Conservation (phyloP, 2,888 invertebrate species). For the Drosophila limbata region DNA sequence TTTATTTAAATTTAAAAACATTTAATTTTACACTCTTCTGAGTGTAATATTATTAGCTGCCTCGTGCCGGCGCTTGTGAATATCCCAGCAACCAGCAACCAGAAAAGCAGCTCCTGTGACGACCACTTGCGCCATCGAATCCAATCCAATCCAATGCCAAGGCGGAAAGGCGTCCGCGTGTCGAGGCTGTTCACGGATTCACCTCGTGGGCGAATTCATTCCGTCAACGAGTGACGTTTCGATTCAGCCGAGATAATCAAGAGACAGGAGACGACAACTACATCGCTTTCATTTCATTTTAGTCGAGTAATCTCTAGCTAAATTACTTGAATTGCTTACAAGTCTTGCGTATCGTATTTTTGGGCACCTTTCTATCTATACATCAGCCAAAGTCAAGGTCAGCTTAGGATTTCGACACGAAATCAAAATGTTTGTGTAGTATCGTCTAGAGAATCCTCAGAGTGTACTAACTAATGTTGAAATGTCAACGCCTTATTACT, state of each 20-base stretch:
- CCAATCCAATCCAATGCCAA: conserved; percentile 2
- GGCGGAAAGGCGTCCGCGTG: conserved; percentile 13
- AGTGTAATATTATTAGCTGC: conserved; percentile 9
- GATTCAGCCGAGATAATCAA: conserved; percentile 25
- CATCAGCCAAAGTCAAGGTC: conserved; percentile 60
- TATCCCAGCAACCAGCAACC: not conserved
- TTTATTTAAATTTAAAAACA: not conserved
- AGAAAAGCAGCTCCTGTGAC: not conserved
- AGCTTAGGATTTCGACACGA: conserved; percentile 22
- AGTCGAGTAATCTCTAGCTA: conserved; percentile 9
- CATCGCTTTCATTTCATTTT: not conserved
- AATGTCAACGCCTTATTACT: conserved; percentile 49
- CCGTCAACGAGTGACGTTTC: conserved; percentile 62
- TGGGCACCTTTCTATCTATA: conserved; percentile 25
- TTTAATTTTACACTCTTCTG: not conserved
- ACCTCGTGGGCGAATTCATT: conserved; percentile 59
- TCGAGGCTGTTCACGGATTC: conserved; percentile 54
- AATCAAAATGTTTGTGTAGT: conserved; percentile 16
- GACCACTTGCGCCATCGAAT: not conserved
- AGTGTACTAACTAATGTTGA: conserved; percentile 1
- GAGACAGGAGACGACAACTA: not conserved
- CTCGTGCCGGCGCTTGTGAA: conserved; percentile 44
- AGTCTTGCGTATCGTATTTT: conserved; percentile 26
- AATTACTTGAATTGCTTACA: conserved; percentile 44
- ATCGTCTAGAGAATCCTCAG: conserved; percentile 11